Conservation (phyloP, 2,797 vertebrate genomes). For the Oreochromis grahami region DNA sequence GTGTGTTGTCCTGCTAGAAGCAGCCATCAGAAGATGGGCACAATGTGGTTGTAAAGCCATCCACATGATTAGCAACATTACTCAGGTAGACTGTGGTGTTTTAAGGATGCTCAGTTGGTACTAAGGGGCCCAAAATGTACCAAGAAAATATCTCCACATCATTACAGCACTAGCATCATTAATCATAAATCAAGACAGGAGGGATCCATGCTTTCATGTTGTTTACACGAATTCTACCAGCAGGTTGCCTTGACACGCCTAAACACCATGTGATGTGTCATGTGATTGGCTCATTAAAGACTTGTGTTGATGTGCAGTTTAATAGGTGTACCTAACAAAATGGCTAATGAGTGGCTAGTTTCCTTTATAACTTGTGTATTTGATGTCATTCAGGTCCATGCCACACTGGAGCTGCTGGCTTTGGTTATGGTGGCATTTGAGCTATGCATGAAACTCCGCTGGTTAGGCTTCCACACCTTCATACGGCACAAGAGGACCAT, state of each 20-base stretch:
- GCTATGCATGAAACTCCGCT: conserved; percentile 94
- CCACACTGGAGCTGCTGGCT: conserved; percentile 92
- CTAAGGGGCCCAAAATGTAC: not conserved
- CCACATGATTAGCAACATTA: not conserved
- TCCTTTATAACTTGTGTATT: not conserved
- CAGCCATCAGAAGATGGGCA: not conserved
- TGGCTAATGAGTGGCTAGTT: not conserved
- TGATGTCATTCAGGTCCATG: conserved; percentile 82
- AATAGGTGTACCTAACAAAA: not conserved
- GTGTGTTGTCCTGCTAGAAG: not conserved
- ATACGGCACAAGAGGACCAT: conserved; percentile 95
- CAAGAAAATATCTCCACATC: not conserved
- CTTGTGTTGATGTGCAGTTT: not conserved
- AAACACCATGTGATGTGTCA: not conserved
- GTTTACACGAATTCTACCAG: not conserved
- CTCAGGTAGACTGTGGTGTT: not conserved
- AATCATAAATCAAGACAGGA: not conserved
- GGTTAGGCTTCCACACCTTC: conserved; percentile 93
- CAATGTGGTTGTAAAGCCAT: fast-evolving
- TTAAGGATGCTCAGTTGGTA: not conserved
- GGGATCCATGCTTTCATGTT: not conserved
- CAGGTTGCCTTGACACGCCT: not conserved
- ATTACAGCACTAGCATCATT: not conserved
- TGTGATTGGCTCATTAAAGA: not conserved
- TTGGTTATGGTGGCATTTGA: conserved; percentile 92